A percentile compares a stretch with the other conserved stretches of the same genome.
Conservation (phyloP, 1,140 invertebrate genomes). For the Cryptotermes secundus region DNA sequence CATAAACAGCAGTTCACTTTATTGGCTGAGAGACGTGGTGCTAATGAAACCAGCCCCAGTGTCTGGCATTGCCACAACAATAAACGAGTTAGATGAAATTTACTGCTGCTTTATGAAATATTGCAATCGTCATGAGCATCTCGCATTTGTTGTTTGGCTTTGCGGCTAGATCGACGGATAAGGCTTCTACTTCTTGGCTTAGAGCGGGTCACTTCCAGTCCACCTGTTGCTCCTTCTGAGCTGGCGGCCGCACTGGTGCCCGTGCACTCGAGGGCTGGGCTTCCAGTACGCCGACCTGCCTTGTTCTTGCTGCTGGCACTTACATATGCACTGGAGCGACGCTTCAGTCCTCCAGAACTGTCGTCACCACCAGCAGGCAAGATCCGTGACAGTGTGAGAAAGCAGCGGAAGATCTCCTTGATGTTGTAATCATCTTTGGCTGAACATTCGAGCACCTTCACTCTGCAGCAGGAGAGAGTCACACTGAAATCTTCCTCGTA, state of each 20-base stretch:
- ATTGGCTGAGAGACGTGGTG: no score
- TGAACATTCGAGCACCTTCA: slow-evolving; percentile 77
- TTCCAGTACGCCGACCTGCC: slow-evolving; percentile 47
- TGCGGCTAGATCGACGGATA: slow-evolving; percentile 74
- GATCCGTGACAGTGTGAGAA: slow-evolving; percentile 68
- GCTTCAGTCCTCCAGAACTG: slow-evolving; percentile 58
- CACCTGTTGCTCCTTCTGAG: background rate
- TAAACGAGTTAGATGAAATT: background rate
- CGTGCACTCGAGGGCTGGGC: slow-evolving; percentile 45
- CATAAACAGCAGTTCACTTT: no score
- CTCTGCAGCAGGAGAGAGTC: slow-evolving; percentile 48
- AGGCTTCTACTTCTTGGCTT: slow-evolving; percentile 73
- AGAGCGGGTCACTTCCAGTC: slow-evolving; percentile 44
- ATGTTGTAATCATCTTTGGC: slow-evolving; percentile 78
- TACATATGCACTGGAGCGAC: slow-evolving; percentile 73
- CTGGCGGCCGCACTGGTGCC: slow-evolving; percentile 39
- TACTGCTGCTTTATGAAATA: slow-evolving; percentile 58
- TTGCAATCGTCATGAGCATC: slow-evolving; percentile 72
- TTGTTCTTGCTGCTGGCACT: slow-evolving; percentile 56
- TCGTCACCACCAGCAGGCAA: slow-evolving; percentile 59
- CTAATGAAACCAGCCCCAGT: no score
- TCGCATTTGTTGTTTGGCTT: slow-evolving; percentile 75
- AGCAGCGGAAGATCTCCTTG: slow-evolving; percentile 71
- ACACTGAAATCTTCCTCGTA: background rate
- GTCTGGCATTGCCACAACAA: no score